Evolutionary conservation across 2,113 vertebrate genomes (phyloP).

Genomic region (Cheilinus undulatus): DNA sequence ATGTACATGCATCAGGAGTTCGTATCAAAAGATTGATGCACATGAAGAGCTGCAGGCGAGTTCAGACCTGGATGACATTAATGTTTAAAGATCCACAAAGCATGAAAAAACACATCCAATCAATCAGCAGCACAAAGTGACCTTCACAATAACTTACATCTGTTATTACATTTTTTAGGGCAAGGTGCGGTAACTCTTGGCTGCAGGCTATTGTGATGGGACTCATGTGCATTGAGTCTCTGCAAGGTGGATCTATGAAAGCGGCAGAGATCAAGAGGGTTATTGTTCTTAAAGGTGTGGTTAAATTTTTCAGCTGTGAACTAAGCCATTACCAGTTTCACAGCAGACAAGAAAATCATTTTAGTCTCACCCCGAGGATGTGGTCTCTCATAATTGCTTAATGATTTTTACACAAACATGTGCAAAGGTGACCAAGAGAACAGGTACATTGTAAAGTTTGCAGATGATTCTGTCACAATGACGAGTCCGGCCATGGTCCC

Average conservation of each 20-base stretch:
- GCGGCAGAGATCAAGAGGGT: background rate
- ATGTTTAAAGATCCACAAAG: background rate
- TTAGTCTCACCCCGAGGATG: no score
- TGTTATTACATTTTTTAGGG: background rate
- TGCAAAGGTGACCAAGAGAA: no score
- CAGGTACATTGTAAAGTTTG: no score
- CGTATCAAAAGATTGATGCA: background rate
- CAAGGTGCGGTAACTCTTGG: background rate
- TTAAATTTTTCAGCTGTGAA: background rate
- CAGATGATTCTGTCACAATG: no score
- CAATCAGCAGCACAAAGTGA: background rate
- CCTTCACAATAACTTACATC: background rate
- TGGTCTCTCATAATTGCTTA: no score
- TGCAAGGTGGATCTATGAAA: background rate
- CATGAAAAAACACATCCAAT: background rate
- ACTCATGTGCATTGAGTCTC: background rate
- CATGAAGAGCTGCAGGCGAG: background rate
- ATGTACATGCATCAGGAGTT: background rate
- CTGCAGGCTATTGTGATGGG: background rate
- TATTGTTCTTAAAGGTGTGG: background rate
- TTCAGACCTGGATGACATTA: slow-evolving; percentile 39
- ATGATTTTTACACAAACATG: no score
- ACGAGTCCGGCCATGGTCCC: no score
- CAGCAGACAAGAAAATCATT: background rate
- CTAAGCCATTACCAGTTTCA: background rate